Percentiles rank a stretch among this genome's conserved stretches.
Evolutionary conservation across 2,797 vertebrate species (phyloP).

Genomic region (Nyctibius grandis): DNA sequence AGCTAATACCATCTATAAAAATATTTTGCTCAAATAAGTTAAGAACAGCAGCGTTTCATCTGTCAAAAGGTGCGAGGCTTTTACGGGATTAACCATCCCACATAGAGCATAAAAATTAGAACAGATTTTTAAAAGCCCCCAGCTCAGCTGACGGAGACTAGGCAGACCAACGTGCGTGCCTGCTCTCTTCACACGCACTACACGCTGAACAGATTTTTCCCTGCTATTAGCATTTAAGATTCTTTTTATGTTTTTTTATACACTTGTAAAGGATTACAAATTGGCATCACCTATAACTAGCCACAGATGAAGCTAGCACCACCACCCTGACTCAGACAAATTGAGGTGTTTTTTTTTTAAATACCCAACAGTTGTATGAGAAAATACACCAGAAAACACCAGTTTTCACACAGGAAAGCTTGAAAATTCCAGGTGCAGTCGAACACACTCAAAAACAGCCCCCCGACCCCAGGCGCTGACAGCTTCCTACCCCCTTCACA

Average conservation of each 20-base stretch:
- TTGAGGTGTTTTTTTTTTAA: background rate
- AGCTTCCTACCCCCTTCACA: background rate
- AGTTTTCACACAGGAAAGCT: background rate
- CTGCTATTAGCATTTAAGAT: conserved; percentile 19
- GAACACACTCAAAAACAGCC: background rate
- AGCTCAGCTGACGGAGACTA: background rate
- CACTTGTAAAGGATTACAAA: conserved; percentile 14
- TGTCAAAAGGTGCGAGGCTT: conserved; percentile 50
- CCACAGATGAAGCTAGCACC: background rate
- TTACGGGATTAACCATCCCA: conserved; percentile 49
- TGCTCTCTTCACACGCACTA: background rate
- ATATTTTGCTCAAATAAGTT: conserved; percentile 51
- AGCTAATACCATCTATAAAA: conserved; percentile 30
- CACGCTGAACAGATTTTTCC: background rate
- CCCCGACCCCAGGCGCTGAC: background rate
- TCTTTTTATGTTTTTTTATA: background rate
- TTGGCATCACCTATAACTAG: background rate
- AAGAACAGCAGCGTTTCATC: conserved; percentile 51
- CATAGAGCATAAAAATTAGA: conserved; percentile 30
- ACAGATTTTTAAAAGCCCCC: conserved; percentile 22
- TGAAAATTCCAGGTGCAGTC: background rate
- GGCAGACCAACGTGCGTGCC: background rate
- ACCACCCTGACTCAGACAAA: background rate
- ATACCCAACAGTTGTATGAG: background rate
- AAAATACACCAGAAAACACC: background rate